phyloP scores from a whole-genome alignment of 2,888 invertebrate species.

The Schrankia costaestrigalis region DNA sequence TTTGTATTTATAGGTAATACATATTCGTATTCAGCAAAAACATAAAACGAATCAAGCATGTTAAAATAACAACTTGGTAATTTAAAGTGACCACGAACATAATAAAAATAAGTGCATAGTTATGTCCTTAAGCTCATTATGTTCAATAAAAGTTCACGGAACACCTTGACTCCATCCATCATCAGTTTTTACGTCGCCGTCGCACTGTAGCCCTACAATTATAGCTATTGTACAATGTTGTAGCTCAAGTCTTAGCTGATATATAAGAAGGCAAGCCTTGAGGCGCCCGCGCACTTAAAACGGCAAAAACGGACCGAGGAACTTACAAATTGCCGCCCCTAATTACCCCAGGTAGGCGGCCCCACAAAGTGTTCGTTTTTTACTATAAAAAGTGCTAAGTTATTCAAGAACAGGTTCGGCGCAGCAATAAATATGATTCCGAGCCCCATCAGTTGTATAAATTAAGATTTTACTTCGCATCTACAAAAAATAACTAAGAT shows the following conservation, averaged over 20 bases:
- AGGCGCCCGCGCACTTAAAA: constrained; percentile 37
- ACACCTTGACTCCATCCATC: constrained; percentile 21
- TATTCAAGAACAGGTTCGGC: constrained; percentile 48
- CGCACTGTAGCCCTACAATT: constrained; percentile 17
- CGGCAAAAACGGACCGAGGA: constrained; percentile 42
- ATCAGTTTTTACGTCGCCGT: constrained; percentile 20
- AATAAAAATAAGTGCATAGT: too few species aligned
- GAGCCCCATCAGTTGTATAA: constrained; percentile 30
- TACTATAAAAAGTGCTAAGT: constrained; percentile 57
- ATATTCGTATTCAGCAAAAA: too few species aligned
- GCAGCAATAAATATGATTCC: constrained; percentile 42
- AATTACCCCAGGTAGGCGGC: constrained; percentile 67
- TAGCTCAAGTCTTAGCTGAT: constrained; percentile 15
- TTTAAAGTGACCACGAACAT: too few species aligned
- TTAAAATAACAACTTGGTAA: too few species aligned
- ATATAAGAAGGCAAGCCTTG: constrained; percentile 27
- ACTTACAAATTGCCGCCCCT: constrained; percentile 59
- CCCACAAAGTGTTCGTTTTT: constrained; percentile 44
- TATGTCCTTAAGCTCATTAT: neutral
- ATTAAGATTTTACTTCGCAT: constrained; percentile 27
- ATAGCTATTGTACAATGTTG: constrained; percentile 24
- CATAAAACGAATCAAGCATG: too few species aligned
- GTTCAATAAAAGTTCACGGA: constrained; percentile 9
- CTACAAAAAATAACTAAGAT: constrained; percentile 13
- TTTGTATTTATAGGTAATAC: too few species aligned